Percentiles rank a stretch among this genome's conserved stretches.
Conservation (phyloP, 2,888 invertebrate species). For the Agrilus cyanescens region DNA sequence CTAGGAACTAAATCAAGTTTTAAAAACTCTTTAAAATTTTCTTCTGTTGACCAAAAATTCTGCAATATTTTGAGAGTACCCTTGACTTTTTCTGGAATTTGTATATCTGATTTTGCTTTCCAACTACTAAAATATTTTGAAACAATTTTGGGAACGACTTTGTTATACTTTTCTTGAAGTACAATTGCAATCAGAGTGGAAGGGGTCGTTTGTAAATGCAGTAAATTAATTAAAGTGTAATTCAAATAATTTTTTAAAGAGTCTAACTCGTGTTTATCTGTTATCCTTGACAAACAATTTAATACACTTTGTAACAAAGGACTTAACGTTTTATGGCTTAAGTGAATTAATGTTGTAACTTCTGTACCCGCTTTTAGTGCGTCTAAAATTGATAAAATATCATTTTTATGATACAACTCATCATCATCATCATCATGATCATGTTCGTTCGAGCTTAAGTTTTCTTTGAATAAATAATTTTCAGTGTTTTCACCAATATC, state of each 20-base stretch:
- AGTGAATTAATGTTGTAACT: neutral
- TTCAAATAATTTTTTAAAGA: constrained; percentile 35
- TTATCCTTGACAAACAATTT: constrained; percentile 25
- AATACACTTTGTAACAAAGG: constrained; percentile 32
- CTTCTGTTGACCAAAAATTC: neutral
- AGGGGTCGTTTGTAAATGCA: constrained; percentile 47
- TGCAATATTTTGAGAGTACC: constrained; percentile 1
- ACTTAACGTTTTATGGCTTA: constrained; percentile 19
- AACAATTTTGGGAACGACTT: constrained; percentile 30
- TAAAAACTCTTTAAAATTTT: constrained; percentile 16
- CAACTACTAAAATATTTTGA: constrained; percentile 42
- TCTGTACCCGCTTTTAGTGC: constrained; percentile 29
- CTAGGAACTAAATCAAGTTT: constrained; percentile 19
- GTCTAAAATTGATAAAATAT: constrained; percentile 14
- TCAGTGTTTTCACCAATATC: neutral
- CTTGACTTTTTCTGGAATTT: neutral
- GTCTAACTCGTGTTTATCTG: constrained; percentile 11
- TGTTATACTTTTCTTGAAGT: constrained; percentile 33
- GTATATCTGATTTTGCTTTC: constrained; percentile 24
- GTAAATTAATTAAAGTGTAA: constrained; percentile 40
- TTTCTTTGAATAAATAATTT: no score
- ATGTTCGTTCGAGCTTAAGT: neutral
- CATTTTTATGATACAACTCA: neutral
- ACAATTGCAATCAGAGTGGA: constrained; percentile 40
- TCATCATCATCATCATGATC: constrained; percentile 3